Conservation (phyloP, 2,113 vertebrate species). For the Cromileptes altivelis region DNA sequence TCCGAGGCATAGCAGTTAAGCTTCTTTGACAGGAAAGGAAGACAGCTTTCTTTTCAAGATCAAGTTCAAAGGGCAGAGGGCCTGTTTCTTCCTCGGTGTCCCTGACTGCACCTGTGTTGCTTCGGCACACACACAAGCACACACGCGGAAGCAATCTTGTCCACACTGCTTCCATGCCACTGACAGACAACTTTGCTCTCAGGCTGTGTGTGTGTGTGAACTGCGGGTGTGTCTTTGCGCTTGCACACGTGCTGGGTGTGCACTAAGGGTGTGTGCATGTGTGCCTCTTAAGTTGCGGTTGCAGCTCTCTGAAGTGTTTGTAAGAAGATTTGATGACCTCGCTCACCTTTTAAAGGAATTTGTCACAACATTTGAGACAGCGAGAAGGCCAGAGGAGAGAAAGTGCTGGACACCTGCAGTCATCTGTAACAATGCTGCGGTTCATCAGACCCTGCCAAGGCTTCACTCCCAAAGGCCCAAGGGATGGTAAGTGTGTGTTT, state of each 20-base stretch:
- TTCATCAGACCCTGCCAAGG: conserved; percentile 47
- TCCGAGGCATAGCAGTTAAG: conserved; percentile 73
- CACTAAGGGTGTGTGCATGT: conserved; percentile 9
- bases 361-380: conserved; percentile 70
- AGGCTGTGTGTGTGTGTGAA: conserved; percentile 14
- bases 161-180: conserved; percentile 34
- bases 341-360: conserved; percentile 69
- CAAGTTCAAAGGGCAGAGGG: conserved; percentile 82
- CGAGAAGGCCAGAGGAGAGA: conserved; percentile 46
- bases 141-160: conserved; percentile 24
- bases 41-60: conserved; percentile 82
- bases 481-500: conserved; percentile 26
- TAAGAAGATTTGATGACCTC: conserved; percentile 71
- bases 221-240: conserved; percentile 8
- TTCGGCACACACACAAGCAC: not conserved
- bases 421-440: conserved; percentile 62
- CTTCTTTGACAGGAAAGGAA: conserved; percentile 77
- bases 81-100: conserved; percentile 73
- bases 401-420: conserved; percentile 75
- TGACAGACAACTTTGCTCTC: conserved; percentile 60
- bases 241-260: not conserved
- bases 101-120: conserved; percentile 83
- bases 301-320: conserved; percentile 48
- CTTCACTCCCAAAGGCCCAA: conserved; percentile 50
- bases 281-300: conserved; percentile 31